phyloP scores from a whole-genome alignment of 1,140 invertebrate species.

The Calycopis cecrops region DNA sequence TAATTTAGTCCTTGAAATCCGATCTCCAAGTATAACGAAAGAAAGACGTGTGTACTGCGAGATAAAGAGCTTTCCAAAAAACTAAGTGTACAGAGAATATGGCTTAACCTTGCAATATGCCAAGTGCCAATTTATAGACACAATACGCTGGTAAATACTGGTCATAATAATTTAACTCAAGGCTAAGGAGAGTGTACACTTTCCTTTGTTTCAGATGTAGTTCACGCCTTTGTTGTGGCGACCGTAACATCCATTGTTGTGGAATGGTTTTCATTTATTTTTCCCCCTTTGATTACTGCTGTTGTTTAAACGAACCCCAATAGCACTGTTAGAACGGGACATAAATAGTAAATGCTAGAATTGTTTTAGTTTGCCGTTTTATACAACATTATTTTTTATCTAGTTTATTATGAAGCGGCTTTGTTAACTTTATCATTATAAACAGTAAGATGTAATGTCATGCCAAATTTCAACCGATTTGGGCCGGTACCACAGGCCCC shows the following conservation, averaged over 20 bases:
- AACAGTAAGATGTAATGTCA: no score
- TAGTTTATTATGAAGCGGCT: not conserved
- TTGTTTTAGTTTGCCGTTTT: conserved; percentile 9
- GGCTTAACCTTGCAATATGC: no score
- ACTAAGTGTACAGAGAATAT: no score
- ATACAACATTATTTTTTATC: conserved; percentile 8
- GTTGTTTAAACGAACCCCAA: conserved; percentile 16
- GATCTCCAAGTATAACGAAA: no score
- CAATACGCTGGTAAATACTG: no score
- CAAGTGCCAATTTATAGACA: no score
- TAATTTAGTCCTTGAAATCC: no score
- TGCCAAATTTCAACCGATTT: no score
- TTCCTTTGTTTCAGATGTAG: not conserved
- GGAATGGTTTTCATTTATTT: conserved; percentile 16
- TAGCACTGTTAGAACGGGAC: conserved; percentile 14
- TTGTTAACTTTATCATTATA: no score
- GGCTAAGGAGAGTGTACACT: conserved; percentile 1
- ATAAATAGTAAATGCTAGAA: conserved; percentile 11
- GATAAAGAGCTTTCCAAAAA: no score
- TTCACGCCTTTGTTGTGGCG: conserved; percentile 12
- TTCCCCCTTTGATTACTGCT: conserved; percentile 15
- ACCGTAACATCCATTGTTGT: conserved; percentile 14
- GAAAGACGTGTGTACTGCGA: no score
- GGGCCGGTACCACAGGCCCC: no score
- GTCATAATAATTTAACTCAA: not conserved